Evolutionary conservation across 2,888 invertebrate genomes (phyloP).

Genomic region (Sylvicola cinctus): DNA sequence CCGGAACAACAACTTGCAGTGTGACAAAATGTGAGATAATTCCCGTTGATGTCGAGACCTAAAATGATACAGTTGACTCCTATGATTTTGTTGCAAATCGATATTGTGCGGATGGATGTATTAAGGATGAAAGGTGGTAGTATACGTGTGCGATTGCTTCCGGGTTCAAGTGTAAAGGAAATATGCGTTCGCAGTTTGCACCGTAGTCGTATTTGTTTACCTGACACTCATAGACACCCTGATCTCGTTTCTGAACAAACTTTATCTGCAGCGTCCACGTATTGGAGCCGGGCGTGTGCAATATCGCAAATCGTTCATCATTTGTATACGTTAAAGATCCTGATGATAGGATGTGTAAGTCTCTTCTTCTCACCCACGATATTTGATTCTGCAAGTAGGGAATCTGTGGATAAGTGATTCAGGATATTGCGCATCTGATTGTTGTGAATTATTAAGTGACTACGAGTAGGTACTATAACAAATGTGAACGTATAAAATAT

Average conservation of each 20-base stretch:
- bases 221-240: conserved; percentile 87
- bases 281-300: conserved; percentile 74
- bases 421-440: too few species aligned
- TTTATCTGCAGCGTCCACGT: conserved; percentile 91
- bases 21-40: conserved; percentile 74
- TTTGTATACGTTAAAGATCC: conserved; percentile 80
- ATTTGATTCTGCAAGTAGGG: conserved; percentile 43
- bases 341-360: conserved; percentile 85
- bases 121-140: not conserved
- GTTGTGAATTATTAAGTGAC: too few species aligned
- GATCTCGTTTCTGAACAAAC: conserved; percentile 81
- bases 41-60: conserved; percentile 69
- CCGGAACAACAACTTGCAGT: conserved; percentile 71
- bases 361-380: conserved; percentile 78
- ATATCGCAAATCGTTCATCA: conserved; percentile 62
- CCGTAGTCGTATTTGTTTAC: conserved; percentile 29
- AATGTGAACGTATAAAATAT: too few species aligned
- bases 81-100: too few species aligned
- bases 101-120: not conserved
- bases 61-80: too few species aligned
- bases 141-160: too few species aligned
- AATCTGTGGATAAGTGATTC: too few species aligned
- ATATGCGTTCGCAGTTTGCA: too few species aligned
- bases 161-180: too few species aligned
- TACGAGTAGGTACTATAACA: too few species aligned